Base-by-base conservation (phyloP, 2,888 invertebrate species). In the Rhagium mordax region DNA sequence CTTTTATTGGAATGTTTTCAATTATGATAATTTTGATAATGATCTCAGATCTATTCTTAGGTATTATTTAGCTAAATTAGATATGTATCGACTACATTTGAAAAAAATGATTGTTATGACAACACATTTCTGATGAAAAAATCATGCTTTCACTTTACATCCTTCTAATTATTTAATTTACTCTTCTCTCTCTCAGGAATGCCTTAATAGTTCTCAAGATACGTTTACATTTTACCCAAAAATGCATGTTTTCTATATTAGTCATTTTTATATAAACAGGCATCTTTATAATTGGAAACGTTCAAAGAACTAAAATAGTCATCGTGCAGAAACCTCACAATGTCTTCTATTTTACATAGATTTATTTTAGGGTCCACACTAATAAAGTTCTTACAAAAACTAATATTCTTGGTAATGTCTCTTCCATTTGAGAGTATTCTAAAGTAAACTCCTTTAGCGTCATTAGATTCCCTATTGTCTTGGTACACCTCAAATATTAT, bases 401-500 rank as follows among this genome's bases (percentile, higher is more conserved):
- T 92, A 41, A 96, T 90, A 79, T 93, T 91, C 82, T 92, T 91
- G 0, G 98, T 98, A 0, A 96, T 92, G 85, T 97, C 96, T 71
- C 91, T 92, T 0, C 98, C 98, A 82, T 98, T 97, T 77, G 94
- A 93, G 13, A 98, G 89, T 0, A 97, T 90, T 0, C 96, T 91
- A 78, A 98, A 94, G 84, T 94, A 96, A 85, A 94, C 95, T 82
- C 94, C 93, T 81, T 92, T 91, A 0, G 93, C 81, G 53, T 84
- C 84, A 66, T 78, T 83, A 78, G 71, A 78, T 53, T 78, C 76
- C 41, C 80, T 62, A 59, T 93, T 89, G 78, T 93, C 93, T 79
- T 93, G 92, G 83, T 96, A 97, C 0, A 98, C 93, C 87, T 98
- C 98, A 79, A 98, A 93, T 2, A 96, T 92, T 80, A 98, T 90